phyloP scores from a whole-genome alignment of 2,888 invertebrate genomes.

The Parnassius glacialis region DNA sequence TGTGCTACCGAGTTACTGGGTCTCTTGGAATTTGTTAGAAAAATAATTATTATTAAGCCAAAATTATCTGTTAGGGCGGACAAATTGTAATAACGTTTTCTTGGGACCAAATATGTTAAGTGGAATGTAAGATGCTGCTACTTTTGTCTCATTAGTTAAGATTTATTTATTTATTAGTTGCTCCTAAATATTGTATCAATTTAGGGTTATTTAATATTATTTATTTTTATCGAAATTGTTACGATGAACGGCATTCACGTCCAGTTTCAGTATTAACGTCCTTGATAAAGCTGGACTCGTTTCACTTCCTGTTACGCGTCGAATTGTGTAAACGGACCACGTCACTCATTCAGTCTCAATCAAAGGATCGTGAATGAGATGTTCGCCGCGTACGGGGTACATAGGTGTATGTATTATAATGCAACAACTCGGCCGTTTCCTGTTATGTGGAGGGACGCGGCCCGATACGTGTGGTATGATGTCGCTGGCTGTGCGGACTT shows the following conservation, averaged over 20 bases:
- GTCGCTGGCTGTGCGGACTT: conserved; percentile 4
- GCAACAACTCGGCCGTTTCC: conserved; percentile 58
- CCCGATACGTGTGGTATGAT: conserved; percentile 22
- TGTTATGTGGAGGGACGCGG: conserved; percentile 46
- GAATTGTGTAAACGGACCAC: conserved; percentile 72
- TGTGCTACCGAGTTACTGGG: too few species aligned
- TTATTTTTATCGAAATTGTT: conserved; percentile 2
- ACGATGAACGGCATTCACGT: conserved; percentile 29
- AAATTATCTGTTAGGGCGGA: too few species aligned
- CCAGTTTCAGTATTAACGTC: conserved; percentile 64
- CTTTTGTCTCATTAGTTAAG: too few species aligned
- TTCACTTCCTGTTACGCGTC: conserved; percentile 70
- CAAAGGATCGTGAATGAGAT: conserved; percentile 77
- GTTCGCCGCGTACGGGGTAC: conserved; percentile 56
- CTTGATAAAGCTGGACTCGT: conserved; percentile 73
- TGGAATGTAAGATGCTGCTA: too few species aligned
- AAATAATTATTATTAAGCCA: too few species aligned
- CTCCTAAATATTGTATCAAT: too few species aligned
- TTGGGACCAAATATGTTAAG: too few species aligned
- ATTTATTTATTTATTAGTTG: too few species aligned
- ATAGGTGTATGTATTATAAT: conserved; percentile 45
- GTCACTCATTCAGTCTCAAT: conserved; percentile 77
- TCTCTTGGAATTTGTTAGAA: too few species aligned
- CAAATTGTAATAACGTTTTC: too few species aligned
- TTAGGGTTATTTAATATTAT: too few species aligned